A percentile compares a stretch with the other conserved stretches of the same genome.
phyloP scores from a whole-genome alignment of 2,797 vertebrate genomes.

The Sebastes steindachneri region DNA sequence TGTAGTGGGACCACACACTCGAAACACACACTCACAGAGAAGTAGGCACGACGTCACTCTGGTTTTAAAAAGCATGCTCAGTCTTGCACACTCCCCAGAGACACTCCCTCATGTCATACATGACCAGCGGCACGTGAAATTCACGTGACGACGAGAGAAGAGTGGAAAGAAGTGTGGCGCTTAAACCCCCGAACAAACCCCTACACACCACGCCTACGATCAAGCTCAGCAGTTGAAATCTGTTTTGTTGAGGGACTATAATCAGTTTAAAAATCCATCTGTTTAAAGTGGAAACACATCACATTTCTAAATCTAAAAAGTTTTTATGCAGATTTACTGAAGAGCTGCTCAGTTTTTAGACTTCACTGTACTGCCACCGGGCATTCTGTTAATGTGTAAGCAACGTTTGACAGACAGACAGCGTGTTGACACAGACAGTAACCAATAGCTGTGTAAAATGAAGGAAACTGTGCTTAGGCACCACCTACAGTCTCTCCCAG shows the following conservation, averaged over 20 bases:
- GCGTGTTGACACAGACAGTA: constrained; percentile 30
- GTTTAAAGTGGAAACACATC: not conserved
- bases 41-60: not conserved
- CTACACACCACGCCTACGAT: not conserved
- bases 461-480: constrained; percentile 29
- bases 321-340: not conserved
- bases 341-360: not conserved
- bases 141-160: constrained; percentile 23
- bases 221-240: not conserved
- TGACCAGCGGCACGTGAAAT: constrained; percentile 54
- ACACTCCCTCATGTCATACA: constrained; percentile 53
- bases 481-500: constrained; percentile 61
- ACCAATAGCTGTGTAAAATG: constrained; percentile 43
- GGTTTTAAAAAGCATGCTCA: constrained; percentile 32
- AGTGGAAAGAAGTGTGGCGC: not conserved
- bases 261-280: not conserved
- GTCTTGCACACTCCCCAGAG: constrained; percentile 45
- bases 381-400: constrained; percentile 36
- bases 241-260: not conserved
- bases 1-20: not conserved
- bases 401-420: constrained; percentile 9
- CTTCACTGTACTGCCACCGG: constrained; percentile 19
- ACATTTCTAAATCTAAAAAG: not conserved
- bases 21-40: not conserved
- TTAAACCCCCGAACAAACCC: not conserved